Evolutionary conservation across 2,113 vertebrate genomes (phyloP).

Genomic region (Menidia beryllina): DNA sequence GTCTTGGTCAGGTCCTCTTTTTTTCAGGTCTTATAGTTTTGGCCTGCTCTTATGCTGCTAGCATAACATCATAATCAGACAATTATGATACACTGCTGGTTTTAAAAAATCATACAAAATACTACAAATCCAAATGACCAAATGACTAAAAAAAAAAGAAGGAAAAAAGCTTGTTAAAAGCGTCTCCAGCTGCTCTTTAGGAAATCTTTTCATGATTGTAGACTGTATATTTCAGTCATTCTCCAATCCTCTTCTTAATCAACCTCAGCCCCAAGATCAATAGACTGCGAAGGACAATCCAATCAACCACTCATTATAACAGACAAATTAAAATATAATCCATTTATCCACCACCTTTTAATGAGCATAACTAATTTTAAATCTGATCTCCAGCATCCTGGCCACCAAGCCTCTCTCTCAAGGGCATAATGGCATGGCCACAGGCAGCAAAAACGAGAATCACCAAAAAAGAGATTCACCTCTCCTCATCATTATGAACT

Average conservation of each 20-base stretch:
- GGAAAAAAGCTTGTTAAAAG: too few species aligned
- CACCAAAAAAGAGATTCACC: slow-evolving; percentile 49
- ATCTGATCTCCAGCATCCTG: slow-evolving; percentile 56
- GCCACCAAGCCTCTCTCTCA: slow-evolving; percentile 55
- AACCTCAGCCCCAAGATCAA: slow-evolving; percentile 71
- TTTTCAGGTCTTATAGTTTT: too few species aligned
- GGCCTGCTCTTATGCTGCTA: too few species aligned
- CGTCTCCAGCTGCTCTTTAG: slow-evolving; percentile 19
- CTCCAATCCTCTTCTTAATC: slow-evolving; percentile 67
- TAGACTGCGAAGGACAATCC: slow-evolving; percentile 76
- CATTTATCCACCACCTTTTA: slow-evolving; percentile 77
- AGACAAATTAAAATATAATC: slow-evolving; percentile 78
- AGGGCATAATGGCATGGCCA: slow-evolving; percentile 52
- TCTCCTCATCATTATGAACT: slow-evolving; percentile 69
- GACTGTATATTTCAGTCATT: slow-evolving; percentile 42
- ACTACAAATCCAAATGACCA: too few species aligned
- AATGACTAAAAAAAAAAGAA: too few species aligned
- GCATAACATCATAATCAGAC: too few species aligned
- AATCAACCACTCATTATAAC: slow-evolving; percentile 75
- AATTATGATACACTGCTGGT: too few species aligned
- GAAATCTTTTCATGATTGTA: slow-evolving; percentile 27
- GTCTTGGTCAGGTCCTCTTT: too few species aligned
- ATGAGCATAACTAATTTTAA: slow-evolving; percentile 75
- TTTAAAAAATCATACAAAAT: too few species aligned
- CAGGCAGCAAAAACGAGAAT: slow-evolving; percentile 44